phyloP scores from a whole-genome alignment of 2,888 invertebrate genomes.

The Himalopsyche tibetana region DNA sequence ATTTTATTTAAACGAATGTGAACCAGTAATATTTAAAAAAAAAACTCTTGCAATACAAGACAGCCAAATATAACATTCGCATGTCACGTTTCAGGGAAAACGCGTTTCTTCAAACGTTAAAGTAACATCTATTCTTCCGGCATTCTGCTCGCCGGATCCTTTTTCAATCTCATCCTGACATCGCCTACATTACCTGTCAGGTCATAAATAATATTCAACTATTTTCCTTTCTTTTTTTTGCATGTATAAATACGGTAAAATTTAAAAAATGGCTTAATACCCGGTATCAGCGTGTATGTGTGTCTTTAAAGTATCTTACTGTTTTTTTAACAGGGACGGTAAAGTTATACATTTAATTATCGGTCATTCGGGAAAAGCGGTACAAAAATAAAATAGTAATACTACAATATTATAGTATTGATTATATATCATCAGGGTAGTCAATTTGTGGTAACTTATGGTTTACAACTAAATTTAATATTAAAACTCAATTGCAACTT shows the following conservation, averaged over 20 bases:
- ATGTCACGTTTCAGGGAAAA: neutral
- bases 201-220: slow-evolving; percentile 57
- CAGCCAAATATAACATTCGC: neutral
- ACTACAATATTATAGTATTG: no score
- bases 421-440: no score
- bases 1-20: no score
- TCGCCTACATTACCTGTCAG: slow-evolving; percentile 56
- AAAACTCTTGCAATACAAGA: neutral
- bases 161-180: slow-evolving; percentile 58
- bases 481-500: no score
- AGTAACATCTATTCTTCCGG: slow-evolving; percentile 51
- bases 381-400: no score
- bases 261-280: slow-evolving; percentile 19
- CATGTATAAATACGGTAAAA: slow-evolving; percentile 41
- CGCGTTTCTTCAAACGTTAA: slow-evolving; percentile 22
- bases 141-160: slow-evolving; percentile 53
- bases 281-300: neutral
- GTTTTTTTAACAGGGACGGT: no score
- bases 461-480: no score
- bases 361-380: no score
- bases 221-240: slow-evolving; percentile 49
- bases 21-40: neutral
- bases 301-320: neutral
- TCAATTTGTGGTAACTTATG: no score
- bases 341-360: no score